Evolutionary conservation across 1,140 invertebrate species (phyloP).

Genomic region (Antheraea pernyi): DNA sequence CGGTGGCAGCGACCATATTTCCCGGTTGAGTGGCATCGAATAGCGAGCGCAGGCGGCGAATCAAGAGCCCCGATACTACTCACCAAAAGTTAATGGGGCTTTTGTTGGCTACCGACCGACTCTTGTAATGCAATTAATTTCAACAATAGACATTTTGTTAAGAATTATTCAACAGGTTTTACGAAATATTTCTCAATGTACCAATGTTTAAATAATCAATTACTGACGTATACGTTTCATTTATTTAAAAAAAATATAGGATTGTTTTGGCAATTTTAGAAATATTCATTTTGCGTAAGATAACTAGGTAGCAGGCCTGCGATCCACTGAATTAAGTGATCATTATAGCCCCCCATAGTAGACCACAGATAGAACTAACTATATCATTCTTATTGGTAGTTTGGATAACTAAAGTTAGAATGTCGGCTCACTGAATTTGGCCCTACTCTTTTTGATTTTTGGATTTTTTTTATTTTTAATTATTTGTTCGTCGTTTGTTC

Average conservation of each 20-base stretch:
- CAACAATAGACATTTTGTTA: constrained; percentile 66
- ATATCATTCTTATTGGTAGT: no score
- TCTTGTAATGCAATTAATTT: constrained; percentile 77
- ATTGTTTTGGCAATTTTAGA: background rate
- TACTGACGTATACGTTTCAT: background rate
- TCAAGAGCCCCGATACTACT: constrained; percentile 57
- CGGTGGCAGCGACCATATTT: constrained; percentile 67
- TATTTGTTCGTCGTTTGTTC: no score
- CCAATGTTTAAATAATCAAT: constrained; percentile 11
- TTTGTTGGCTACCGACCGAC: constrained; percentile 64
- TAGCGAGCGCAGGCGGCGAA: constrained; percentile 36
- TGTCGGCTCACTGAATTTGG: no score
- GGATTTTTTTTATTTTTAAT: no score
- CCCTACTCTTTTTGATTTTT: no score
- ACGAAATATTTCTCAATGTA: constrained; percentile 29
- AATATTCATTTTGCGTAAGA: background rate
- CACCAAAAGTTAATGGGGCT: constrained; percentile 73
- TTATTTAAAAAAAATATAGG: background rate
- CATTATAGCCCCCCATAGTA: no score
- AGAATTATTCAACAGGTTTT: constrained; percentile 66
- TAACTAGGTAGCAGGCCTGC: background rate
- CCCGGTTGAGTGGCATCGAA: constrained; percentile 57
- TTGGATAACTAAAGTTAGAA: no score
- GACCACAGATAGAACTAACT: no score
- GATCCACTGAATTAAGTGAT: no score